Conservation (phyloP, 2,888 invertebrate genomes). For the Agonopterix alstromeriana region DNA sequence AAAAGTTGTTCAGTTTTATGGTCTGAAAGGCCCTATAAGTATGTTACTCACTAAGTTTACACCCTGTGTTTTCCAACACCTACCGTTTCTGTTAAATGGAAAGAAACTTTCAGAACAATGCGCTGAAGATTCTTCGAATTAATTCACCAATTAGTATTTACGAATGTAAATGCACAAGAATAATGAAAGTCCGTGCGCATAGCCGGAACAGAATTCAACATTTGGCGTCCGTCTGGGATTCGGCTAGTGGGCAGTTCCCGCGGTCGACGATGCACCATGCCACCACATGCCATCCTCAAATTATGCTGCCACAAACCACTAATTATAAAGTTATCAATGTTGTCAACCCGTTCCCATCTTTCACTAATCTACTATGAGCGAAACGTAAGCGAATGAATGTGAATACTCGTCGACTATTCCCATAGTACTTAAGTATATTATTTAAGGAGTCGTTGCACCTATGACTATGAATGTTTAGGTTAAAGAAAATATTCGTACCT, state of each 20-base stretch:
- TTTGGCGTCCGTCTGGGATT: constrained; percentile 46
- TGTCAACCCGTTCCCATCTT: constrained; percentile 46
- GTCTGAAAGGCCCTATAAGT: too few relatives aligned
- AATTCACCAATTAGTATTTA: too few relatives aligned
- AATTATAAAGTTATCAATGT: constrained; percentile 51
- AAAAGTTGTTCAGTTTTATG: too few relatives aligned
- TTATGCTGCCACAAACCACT: constrained; percentile 44
- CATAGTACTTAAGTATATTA: not conserved
- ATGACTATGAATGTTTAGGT: too few relatives aligned
- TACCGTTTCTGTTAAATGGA: too few relatives aligned
- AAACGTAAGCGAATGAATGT: constrained; percentile 3
- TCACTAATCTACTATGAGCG: constrained; percentile 12
- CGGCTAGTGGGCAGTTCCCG: constrained; percentile 43
- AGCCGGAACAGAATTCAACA: constrained; percentile 36
- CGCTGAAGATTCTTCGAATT: too few relatives aligned
- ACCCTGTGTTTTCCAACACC: too few relatives aligned
- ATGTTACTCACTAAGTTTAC: too few relatives aligned
- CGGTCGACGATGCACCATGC: constrained; percentile 15
- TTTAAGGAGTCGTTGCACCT: too few relatives aligned
- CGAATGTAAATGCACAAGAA: constrained; percentile 18
- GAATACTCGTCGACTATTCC: not conserved
- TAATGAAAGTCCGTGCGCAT: constrained; percentile 22
- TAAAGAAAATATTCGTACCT: too few relatives aligned
- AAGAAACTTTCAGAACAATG: too few relatives aligned
- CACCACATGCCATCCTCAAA: constrained; percentile 48